These are phyloP conservation scores for Hyphantria cunea DNA, from an alignment of 1,140 invertebrate species.

Conservation along the genomic window DNA sequence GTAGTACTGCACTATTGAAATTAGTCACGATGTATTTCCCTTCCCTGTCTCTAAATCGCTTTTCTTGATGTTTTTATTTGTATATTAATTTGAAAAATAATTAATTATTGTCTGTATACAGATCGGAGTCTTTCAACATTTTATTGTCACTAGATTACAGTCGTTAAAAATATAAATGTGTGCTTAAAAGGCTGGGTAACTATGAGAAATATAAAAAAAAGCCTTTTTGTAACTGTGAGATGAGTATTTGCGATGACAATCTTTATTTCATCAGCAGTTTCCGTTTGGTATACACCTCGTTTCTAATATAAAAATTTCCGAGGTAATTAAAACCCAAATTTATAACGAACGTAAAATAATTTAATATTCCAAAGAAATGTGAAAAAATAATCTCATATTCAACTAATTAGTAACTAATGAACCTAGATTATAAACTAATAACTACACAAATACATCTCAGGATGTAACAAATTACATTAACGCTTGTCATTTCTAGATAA, in stretches of 20 bases:
- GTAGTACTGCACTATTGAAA: conserved; percentile 19
- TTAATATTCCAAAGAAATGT: conserved; percentile 17
- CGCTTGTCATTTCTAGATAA: conserved; percentile 5
- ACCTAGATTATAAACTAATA: conserved; percentile 1
- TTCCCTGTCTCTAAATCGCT: conserved; percentile 12
- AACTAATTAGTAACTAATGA: not conserved
- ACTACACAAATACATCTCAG: conserved; percentile 13
- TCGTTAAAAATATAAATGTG: conserved; percentile 5
- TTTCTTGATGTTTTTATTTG: conserved; percentile 24
- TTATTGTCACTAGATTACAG: not conserved
- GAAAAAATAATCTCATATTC: conserved; percentile 9
- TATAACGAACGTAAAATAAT: conserved; percentile 9
- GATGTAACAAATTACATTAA: not conserved
- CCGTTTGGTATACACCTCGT: conserved; percentile 9
- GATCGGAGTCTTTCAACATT: conserved; percentile 14
- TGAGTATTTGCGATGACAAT: conserved; percentile 12
- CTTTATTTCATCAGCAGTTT: conserved; percentile 22
- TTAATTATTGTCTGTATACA: conserved; percentile 13
- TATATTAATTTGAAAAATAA: conserved; percentile 22
- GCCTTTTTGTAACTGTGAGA: conserved; percentile 4
- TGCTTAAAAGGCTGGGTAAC: conserved; percentile 2
- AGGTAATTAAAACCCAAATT: conserved; percentile 14
- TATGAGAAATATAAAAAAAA: conserved; percentile 3
- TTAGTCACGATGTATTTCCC: conserved; percentile 18
- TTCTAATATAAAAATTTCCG: conserved; percentile 6